A percentile compares a stretch with the other conserved stretches of the same genome.
Evolutionary conservation across 2,888 invertebrate genomes (phyloP).

Genomic region (Erebia aethiops): DNA sequence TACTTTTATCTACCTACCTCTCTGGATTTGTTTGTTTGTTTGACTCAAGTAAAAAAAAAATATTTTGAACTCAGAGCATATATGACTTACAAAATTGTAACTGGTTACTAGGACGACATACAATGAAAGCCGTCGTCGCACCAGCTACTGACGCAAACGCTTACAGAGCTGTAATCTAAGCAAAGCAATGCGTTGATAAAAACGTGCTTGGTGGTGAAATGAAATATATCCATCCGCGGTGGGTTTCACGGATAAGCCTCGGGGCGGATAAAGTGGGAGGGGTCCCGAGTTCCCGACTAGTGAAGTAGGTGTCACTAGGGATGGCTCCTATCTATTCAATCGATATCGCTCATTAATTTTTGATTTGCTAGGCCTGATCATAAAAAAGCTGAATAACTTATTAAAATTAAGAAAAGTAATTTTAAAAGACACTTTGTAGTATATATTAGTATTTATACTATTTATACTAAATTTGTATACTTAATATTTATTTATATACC

Average conservation of each 20-base stretch:
- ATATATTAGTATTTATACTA: too few relatives aligned
- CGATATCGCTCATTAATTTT: conserved; percentile 19
- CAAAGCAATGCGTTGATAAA: conserved; percentile 44
- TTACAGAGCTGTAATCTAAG: conserved; percentile 19
- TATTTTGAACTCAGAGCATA: too few relatives aligned
- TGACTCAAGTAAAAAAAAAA: too few relatives aligned
- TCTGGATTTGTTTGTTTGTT: neutral
- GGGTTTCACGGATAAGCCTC: conserved; percentile 65
- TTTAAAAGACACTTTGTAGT: too few relatives aligned
- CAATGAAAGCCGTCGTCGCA: conserved; percentile 37
- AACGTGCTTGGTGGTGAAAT: conserved; percentile 55
- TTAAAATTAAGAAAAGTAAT: too few relatives aligned
- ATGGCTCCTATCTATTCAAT: conserved; percentile 34
- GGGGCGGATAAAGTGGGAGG: conserved; percentile 48
- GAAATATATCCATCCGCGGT: conserved; percentile 60
- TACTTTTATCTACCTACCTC: neutral
- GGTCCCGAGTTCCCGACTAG: conserved; percentile 58
- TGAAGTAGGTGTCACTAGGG: conserved; percentile 65
- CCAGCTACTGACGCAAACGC: conserved; percentile 21
- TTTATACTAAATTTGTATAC: too few relatives aligned
- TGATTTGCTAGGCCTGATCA: neutral
- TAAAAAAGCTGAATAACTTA: too few relatives aligned
- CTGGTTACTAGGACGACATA: conserved; percentile 44
- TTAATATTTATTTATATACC: too few relatives aligned
- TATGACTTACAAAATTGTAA: conserved; percentile 45